Percentiles rank a stretch among this genome's conserved stretches.
These are phyloP conservation scores for Linurgus olivaceus DNA, from an alignment of 2,797 vertebrate genomes.

Conservation along the genomic window DNA sequence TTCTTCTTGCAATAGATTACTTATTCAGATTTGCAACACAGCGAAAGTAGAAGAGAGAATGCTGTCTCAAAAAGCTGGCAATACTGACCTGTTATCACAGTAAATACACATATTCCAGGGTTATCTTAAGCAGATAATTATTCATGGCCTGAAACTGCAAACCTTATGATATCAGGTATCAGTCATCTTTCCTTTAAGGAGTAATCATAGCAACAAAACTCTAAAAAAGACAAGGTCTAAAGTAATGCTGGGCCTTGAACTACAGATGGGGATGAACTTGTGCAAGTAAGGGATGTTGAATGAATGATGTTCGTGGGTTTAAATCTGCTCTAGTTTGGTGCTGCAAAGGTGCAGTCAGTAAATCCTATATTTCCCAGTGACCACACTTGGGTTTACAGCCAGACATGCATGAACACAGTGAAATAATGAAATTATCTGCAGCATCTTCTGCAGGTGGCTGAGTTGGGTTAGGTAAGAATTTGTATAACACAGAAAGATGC, in stretches of 20 bases:
- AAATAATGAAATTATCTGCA: not conserved
- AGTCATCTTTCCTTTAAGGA: not conserved
- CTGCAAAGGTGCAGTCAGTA: not conserved
- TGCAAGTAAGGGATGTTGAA: not conserved
- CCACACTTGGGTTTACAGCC: not conserved
- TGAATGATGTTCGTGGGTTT: not conserved
- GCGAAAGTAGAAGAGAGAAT: not conserved
- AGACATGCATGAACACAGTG: rapidly evolving
- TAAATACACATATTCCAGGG: not conserved
- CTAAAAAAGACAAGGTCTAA: not conserved
- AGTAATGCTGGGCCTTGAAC: not conserved
- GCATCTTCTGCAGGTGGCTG: not conserved
- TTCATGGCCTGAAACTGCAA: not conserved
- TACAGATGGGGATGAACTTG: not conserved
- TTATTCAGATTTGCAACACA: not conserved
- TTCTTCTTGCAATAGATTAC: not conserved
- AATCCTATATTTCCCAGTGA: not conserved
- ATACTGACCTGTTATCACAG: not conserved
- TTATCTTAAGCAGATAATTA: not conserved
- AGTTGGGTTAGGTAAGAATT: not conserved
- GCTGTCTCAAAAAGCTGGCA: not conserved
- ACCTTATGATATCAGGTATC: not conserved
- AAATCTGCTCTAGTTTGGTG: not conserved
- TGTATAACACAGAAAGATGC: not conserved
- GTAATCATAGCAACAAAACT: not conserved